phyloP scores from a whole-genome alignment of 2,888 invertebrate genomes.

The Ormia ochracea region DNA sequence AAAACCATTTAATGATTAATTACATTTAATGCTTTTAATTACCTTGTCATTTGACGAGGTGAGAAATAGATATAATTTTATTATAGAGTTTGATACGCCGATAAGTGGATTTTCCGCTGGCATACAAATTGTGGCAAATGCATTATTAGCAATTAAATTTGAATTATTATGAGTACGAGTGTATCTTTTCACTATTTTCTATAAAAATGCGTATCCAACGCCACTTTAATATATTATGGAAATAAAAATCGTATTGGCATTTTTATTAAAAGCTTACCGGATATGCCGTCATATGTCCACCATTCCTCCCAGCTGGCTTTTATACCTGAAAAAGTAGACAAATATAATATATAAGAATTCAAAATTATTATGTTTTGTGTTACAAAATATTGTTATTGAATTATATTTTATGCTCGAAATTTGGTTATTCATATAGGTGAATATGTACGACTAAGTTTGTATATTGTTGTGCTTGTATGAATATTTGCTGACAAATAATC shows the following conservation, averaged over 20 bases:
- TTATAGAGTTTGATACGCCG: no score
- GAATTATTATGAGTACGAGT: no score
- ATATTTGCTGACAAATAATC: neutral
- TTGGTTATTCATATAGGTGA: no score
- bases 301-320: slow-evolving; percentile 92
- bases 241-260: neutral
- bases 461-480: neutral
- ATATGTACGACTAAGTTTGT: neutral
- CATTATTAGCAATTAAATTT: no score
- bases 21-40: no score
- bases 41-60: no score
- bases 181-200: neutral
- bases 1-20: no score
- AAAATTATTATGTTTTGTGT: slow-evolving; percentile 13
- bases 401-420: neutral
- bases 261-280: slow-evolving; percentile 82
- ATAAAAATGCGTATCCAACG: neutral
- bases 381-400: slow-evolving; percentile 8
- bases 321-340: slow-evolving; percentile 71
- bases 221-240: neutral
- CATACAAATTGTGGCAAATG: no score
- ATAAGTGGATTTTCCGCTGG: no score
- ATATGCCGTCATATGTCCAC: slow-evolving; percentile 97
- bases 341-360: slow-evolving; percentile 11
- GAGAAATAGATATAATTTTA: no score